Conservation (phyloP, 2,888 invertebrate species). For the Rhamnusium bicolor region DNA sequence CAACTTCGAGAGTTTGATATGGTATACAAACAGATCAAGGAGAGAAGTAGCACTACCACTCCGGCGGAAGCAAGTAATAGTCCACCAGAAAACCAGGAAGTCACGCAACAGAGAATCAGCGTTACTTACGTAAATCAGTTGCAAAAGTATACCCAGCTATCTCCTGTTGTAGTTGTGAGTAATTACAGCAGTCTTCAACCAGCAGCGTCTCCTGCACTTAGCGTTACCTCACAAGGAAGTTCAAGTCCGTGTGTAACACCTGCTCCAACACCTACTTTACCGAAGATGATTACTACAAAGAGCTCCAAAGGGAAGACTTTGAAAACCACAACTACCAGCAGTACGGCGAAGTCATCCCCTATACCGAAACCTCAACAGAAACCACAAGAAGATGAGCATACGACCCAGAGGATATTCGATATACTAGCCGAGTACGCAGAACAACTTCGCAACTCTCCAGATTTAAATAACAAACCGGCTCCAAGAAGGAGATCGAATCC, state of each 20-base stretch:
- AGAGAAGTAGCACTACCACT: conserved; percentile 77
- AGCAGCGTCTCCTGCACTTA: conserved; percentile 74
- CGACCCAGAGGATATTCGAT: conserved; percentile 85
- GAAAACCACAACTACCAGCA: conserved; percentile 73
- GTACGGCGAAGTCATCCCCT: conserved; percentile 76
- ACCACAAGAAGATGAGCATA: conserved; percentile 86
- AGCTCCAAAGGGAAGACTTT: conserved; percentile 74
- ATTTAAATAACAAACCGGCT: conserved; percentile 85
- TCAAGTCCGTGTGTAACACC: conserved; percentile 76
- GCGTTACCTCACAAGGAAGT: conserved; percentile 75
- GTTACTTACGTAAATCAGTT: conserved; percentile 74
- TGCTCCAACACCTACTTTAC: conserved; percentile 70
- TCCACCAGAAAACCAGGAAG: conserved; percentile 60
- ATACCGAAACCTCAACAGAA: conserved; percentile 81
- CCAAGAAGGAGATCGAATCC: conserved; percentile 83
- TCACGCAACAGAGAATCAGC: conserved; percentile 71
- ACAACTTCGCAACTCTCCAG: conserved; percentile 85
- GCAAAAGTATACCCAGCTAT: conserved; percentile 70
- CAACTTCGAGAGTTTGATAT: conserved; percentile 86
- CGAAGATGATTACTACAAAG: conserved; percentile 62
- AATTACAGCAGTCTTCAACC: conserved; percentile 73
- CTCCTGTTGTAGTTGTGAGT: conserved; percentile 75
- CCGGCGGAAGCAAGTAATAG: conserved; percentile 56
- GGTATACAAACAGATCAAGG: conserved; percentile 86
- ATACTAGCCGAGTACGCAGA: conserved; percentile 87